Evolutionary conservation across 2,113 vertebrate genomes (phyloP), one percentile per base, ranked within the genome.

Genomic region (Dinomys branickii): DNA sequence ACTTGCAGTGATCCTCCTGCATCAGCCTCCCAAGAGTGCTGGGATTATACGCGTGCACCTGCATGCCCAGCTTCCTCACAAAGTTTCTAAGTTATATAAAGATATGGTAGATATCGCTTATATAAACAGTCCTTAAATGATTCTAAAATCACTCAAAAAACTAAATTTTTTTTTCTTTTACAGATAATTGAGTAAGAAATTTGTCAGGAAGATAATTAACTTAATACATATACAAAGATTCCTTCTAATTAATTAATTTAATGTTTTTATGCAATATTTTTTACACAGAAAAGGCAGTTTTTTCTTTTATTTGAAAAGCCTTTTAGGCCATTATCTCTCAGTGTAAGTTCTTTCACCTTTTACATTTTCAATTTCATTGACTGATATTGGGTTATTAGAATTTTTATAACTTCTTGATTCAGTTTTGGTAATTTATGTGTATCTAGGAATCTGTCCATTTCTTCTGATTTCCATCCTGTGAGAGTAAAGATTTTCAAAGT

Each of bases 71-170:
- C 97, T 77, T 97, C 94, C 78, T 69, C 95, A 95, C 96, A 96
- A 98, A 90, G 81, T 98, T 98, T 98, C 95, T 97, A 97, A 98
- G 98, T 98, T 98, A 97, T 93, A 97, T 96, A 97, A 96, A 98
- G 91, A 95, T 95, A 93, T 91, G 88, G 81, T 81, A 97, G 69
- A 96, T 94, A 26, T 59, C 83, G 7, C 28, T 94, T 95, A 87
- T 47, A 11, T 86, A 75, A 91, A 85, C 52, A 7, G 90, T 94
- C 0, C 8, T 85, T 93, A 77, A 97, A 65, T 92, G 38, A 85
- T 87, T 78, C 41, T 90, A 87, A 95, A 90, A 47, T 28, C 14
- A 12, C 52, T 80, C 44, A 85, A 33, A 14, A 95, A 69, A 17
- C 5, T 16, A 30, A 17, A 77, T 12, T 30, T 50, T 50, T 78